Evolutionary conservation across 2,888 invertebrate species (phyloP).

Genomic region (Tipula vernalis): DNA sequence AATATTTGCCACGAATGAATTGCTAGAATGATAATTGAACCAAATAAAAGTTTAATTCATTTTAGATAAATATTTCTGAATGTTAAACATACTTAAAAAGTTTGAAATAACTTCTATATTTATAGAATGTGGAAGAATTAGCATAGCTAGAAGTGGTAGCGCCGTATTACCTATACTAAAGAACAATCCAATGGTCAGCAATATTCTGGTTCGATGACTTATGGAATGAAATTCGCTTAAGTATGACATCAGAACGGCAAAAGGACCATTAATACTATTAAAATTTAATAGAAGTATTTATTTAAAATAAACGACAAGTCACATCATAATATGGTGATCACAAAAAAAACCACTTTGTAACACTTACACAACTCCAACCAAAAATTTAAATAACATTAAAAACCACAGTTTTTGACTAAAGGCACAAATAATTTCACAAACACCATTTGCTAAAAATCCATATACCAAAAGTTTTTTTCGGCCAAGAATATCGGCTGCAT

Average conservation of each 20-base stretch:
- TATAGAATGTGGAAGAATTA: conserved; percentile 50
- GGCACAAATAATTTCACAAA: conserved; percentile 50
- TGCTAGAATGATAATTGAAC: conserved; percentile 23
- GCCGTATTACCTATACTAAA: conserved; percentile 49
- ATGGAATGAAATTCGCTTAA: conserved; percentile 60
- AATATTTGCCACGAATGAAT: conserved; percentile 51
- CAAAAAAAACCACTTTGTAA: neutral
- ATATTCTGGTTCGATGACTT: conserved; percentile 48
- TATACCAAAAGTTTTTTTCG: conserved; percentile 51
- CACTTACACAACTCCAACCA: conserved; percentile 63
- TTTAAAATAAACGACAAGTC: neutral
- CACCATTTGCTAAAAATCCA: conserved; percentile 49
- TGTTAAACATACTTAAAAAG: conserved; percentile 26
- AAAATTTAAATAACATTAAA: conserved; percentile 54
- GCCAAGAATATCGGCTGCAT: conserved; percentile 60
- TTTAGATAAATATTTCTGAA: neutral
- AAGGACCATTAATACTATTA: conserved; percentile 52
- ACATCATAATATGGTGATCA: neutral
- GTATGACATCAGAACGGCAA: conserved; percentile 58
- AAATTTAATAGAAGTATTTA: neutral
- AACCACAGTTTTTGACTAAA: conserved; percentile 52
- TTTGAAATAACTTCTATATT: conserved; percentile 35
- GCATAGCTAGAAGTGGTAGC: conserved; percentile 58
- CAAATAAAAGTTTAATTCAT: too few species aligned
- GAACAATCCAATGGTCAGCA: conserved; percentile 53